Evolutionary conservation across 2,113 vertebrate genomes (phyloP), one percentile per base, ranked within the genome.

Genomic region (Tiliqua scincoides): DNA sequence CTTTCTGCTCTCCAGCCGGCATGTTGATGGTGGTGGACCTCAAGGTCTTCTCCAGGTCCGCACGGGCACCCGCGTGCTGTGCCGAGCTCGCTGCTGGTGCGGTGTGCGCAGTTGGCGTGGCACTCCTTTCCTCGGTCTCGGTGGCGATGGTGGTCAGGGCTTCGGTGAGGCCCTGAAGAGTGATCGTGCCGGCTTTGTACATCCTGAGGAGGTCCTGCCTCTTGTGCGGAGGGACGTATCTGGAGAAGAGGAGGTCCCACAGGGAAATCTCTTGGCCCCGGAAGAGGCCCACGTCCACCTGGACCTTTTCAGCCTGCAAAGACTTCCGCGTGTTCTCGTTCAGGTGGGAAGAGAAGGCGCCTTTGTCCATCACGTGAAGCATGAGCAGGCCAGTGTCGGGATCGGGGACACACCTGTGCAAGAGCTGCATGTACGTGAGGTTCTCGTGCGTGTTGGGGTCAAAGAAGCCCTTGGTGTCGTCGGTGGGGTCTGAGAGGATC

Each of bases 181-280:
- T 96, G 6, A 97, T 78, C 0, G 15, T 9, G 35, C 96, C 94
- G 0, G 30, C 94, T 90, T 84, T 92, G 79, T 96, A 95, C 0
- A 92, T 85, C 70, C 93, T 27, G 48, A 96, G 92, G 61, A 96
- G 91, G 18, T 96, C 95, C 84, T 96, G 85, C 0, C 94, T 73
- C 88, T 1, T 86, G 3, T 87, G 91, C 0, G 97, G 95, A 0
- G 94, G 89, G 61, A 98, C 5, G 84, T 97, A 97, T 82, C 97
- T 96, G 91, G 97, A 97, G 94, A 97, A 98, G 72, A 99, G 96
- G 1, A 98, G 95, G 77, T 98, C 97, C 98, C 98, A 98, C 35
- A 91, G 2, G 0, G 89, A 89, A 82, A 93, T 67, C 18, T 91
- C 93, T 75, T 93, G 93, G 62, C 93, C 94, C 85, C 86, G 89